Percentiles rank a stretch among this genome's conserved stretches.
phyloP scores from a whole-genome alignment of 2,797 vertebrate genomes.

The Gastrophryne carolinensis region DNA sequence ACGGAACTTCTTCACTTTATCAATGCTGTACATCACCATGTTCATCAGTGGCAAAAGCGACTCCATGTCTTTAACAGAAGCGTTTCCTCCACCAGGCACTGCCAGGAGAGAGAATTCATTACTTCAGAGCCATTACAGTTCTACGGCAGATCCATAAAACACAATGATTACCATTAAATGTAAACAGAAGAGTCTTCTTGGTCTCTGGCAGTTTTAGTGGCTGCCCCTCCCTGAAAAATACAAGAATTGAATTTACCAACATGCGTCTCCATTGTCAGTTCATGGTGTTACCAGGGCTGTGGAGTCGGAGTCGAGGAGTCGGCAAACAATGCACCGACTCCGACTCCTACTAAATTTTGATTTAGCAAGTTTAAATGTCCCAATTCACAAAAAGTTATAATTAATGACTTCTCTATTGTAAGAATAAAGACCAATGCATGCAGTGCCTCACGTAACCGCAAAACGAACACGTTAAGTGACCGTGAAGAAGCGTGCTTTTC shows the following conservation, averaged over 20 bases:
- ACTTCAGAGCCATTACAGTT: neutral
- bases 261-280: too few species aligned
- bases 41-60: conserved; percentile 93
- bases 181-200: conserved; percentile 97
- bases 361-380: too few species aligned
- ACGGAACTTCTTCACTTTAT: conserved; percentile 96
- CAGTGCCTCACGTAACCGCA: too few species aligned
- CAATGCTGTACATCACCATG: conserved; percentile 98
- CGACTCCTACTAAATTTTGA: too few species aligned
- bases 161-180: conserved; percentile 89
- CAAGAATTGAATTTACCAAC: neutral
- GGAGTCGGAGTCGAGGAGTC: too few species aligned
- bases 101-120: conserved; percentile 50
- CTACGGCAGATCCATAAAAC: neutral
- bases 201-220: conserved; percentile 97
- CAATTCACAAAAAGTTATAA: too few species aligned
- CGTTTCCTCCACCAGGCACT: conserved; percentile 98
- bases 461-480: too few species aligned
- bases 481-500: too few species aligned
- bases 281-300: too few species aligned
- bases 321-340: too few species aligned
- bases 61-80: conserved; percentile 98
- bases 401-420: too few species aligned
- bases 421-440: too few species aligned
- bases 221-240: conserved; percentile 87